Percentiles rank a stretch among this genome's conserved stretches.
Conservation (phyloP, 2,888 invertebrate genomes). For the Microctonus brassicae region DNA sequence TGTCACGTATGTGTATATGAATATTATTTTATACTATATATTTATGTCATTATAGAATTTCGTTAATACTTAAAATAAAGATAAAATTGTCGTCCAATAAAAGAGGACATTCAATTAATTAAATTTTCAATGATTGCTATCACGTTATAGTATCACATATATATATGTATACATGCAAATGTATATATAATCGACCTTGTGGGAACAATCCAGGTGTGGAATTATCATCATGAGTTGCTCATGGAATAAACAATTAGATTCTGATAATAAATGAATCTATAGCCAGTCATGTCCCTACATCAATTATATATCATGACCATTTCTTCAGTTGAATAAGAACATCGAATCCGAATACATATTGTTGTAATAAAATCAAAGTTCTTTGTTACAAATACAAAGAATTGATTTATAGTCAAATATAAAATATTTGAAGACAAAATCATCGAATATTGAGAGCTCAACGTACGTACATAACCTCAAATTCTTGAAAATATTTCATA, state of each 20-base stretch:
- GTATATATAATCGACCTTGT: neutral
- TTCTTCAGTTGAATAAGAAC: neutral
- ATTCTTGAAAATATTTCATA: too few species aligned
- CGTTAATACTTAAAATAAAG: too few species aligned
- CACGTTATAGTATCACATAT: neutral
- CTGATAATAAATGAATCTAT: slow-evolving; percentile 1
- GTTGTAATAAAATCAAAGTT: too few species aligned
- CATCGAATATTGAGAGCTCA: too few species aligned
- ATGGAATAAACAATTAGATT: neutral
- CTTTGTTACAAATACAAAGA: too few species aligned
- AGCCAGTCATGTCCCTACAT: neutral
- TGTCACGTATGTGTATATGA: neutral
- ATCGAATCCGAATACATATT: too few species aligned
- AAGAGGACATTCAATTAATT: neutral
- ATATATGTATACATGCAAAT: neutral
- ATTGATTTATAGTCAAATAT: too few species aligned
- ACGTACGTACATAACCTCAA: too few species aligned
- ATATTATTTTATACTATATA: neutral
- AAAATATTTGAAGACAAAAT: too few species aligned
- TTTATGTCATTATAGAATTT: too few species aligned
- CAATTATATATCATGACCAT: neutral
- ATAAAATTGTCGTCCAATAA: neutral
- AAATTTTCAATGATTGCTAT: neutral
- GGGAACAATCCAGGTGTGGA: neutral
- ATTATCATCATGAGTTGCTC: slow-evolving; percentile 1